Percentiles rank a stretch among this genome's conserved stretches.
Evolutionary conservation across 2,888 invertebrate species (phyloP).

Genomic region (Dascillus cervinus): DNA sequence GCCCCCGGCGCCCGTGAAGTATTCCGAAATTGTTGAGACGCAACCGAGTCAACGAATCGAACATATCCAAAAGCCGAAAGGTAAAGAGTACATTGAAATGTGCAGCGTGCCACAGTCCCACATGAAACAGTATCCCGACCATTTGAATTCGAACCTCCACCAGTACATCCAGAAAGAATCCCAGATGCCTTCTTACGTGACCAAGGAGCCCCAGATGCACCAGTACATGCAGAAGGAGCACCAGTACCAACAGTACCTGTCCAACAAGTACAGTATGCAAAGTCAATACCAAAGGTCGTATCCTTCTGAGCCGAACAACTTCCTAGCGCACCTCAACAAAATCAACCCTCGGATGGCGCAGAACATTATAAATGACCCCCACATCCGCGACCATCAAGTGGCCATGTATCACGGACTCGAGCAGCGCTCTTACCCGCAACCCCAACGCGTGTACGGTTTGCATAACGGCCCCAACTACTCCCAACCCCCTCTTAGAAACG

Average conservation of each 20-base stretch:
- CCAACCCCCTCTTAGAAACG: slow-evolving; percentile 13
- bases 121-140: slow-evolving; percentile 15
- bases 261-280: slow-evolving; percentile 21
- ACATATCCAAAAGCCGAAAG: slow-evolving; percentile 31
- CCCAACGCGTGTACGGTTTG: slow-evolving; percentile 24
- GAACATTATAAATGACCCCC: slow-evolving; percentile 33
- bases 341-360: slow-evolving; percentile 35
- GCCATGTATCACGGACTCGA: slow-evolving; percentile 23
- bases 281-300: slow-evolving; percentile 17
- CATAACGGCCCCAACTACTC: slow-evolving; percentile 13
- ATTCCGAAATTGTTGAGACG: slow-evolving; percentile 34
- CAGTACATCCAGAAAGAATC: slow-evolving; percentile 32
- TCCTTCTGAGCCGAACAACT: slow-evolving; percentile 27
- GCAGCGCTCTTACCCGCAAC: slow-evolving; percentile 27
- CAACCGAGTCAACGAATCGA: slow-evolving; percentile 19
- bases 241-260: slow-evolving; percentile 13
- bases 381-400: slow-evolving; percentile 29
- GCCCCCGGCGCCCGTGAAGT: slow-evolving; percentile 30
- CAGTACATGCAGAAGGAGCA: slow-evolving; percentile 16
- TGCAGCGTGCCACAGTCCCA: slow-evolving; percentile 31
- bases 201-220: slow-evolving; percentile 11
- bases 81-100: slow-evolving; percentile 33
- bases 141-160: slow-evolving; percentile 20
- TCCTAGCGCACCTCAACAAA: slow-evolving; percentile 31
- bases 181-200: slow-evolving; percentile 21